Percentiles rank a stretch among this genome's conserved stretches.
These are phyloP conservation scores for Apostichopus californicus DNA, from an alignment of 35 echinoderm and acorn worm species.

Conservation along the genomic window DNA sequence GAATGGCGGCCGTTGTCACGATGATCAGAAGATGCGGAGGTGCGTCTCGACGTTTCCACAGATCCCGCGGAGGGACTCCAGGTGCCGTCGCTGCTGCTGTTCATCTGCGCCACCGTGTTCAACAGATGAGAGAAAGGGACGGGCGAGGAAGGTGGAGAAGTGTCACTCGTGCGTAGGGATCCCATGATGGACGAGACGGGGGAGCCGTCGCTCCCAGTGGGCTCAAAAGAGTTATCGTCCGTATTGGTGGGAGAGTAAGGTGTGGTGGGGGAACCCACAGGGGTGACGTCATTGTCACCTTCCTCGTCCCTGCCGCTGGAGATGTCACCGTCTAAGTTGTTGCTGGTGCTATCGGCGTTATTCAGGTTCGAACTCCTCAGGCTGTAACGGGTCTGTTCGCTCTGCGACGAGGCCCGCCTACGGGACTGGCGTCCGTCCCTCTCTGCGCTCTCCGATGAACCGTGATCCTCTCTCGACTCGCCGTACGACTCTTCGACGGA, in stretches of 20 bases:
- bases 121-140: constrained; percentile 21
- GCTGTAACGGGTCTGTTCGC: background rate
- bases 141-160: constrained; percentile 20
- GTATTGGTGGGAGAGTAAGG: background rate
- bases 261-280: background rate
- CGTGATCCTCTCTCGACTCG: background rate
- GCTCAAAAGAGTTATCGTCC: background rate
- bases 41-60: background rate
- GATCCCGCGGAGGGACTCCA: constrained; percentile 17
- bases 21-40: background rate
- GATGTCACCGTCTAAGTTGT: background rate
- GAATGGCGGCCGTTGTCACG: background rate
- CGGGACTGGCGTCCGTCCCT: background rate
- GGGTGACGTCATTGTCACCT: background rate
- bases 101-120: background rate
- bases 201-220: background rate
- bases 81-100: background rate
- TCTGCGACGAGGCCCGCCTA: background rate
- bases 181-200: background rate
- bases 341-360: constrained; percentile 29
- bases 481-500: background rate
- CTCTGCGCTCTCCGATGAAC: background rate
- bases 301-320: background rate
- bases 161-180: constrained; percentile 23
- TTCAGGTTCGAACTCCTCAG: background rate